A percentile compares a stretch with the other conserved stretches of the same genome.
These are phyloP conservation scores for Nothoprocta perdicaria DNA, from an alignment of 2,113 vertebrate genomes.

Conservation along the genomic window DNA sequence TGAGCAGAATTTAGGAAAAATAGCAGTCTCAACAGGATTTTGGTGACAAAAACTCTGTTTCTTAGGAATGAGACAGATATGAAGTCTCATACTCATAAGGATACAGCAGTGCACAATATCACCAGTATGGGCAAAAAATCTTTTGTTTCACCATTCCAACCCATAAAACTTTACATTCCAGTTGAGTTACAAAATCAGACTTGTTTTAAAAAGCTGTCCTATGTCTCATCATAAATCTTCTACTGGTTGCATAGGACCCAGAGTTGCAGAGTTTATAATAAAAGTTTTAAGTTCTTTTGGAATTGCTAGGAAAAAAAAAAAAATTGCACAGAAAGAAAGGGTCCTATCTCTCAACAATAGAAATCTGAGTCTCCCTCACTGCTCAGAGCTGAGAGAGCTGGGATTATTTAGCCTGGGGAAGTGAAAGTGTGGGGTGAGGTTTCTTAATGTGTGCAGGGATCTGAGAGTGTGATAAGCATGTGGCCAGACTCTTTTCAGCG, in stretches of 20 bases:
- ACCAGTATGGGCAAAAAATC: neutral
- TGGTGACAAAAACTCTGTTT: constrained; percentile 18
- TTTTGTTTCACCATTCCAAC: constrained; percentile 35
- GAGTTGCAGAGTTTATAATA: constrained; percentile 12
- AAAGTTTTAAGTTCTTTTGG: constrained; percentile 53
- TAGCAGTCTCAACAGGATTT: neutral
- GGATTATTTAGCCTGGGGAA: too few relatives aligned
- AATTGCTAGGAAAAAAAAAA: neutral
- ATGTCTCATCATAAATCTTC: constrained; percentile 4
- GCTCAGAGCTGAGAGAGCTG: neutral
- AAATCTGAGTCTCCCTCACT: neutral
- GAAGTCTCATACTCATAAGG: neutral
- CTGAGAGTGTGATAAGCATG: too few relatives aligned
- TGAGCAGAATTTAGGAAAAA: constrained; percentile 29
- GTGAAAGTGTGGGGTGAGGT: too few relatives aligned
- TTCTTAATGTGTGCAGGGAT: too few relatives aligned
- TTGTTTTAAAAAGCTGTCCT: constrained; percentile 27
- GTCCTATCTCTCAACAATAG: neutral
- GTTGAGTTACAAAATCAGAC: constrained; percentile 18
- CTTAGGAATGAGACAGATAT: neutral
- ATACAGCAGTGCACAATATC: neutral
- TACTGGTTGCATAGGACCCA: constrained; percentile 4
- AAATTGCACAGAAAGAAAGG: neutral
- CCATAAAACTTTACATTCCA: constrained; percentile 41
- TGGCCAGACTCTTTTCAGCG: too few relatives aligned